A percentile compares a stretch with the other conserved stretches of the same genome.
Conservation (phyloP, 2,888 invertebrate genomes). For the Drosophila suboccidentalis region DNA sequence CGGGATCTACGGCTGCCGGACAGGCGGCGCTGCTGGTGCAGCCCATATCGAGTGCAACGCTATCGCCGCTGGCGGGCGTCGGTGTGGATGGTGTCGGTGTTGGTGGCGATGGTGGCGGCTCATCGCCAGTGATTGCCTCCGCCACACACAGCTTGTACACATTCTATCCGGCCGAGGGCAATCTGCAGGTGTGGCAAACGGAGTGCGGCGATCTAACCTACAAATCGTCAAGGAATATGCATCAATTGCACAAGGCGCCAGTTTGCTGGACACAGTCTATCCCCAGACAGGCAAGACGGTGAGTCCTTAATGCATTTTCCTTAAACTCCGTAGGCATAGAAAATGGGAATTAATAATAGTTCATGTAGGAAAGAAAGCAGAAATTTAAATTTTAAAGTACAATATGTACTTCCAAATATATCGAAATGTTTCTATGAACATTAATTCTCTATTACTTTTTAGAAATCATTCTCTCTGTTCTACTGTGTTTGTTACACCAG, state of each 20-base stretch:
- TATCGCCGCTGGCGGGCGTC: slow-evolving; percentile 74
- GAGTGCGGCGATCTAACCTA: slow-evolving; percentile 85
- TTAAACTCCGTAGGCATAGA: not conserved
- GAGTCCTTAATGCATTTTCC: slow-evolving; percentile 47
- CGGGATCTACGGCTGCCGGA: slow-evolving; percentile 58
- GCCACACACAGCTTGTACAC: slow-evolving; percentile 85
- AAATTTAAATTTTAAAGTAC: too few relatives aligned
- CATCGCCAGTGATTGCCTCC: slow-evolving; percentile 84
- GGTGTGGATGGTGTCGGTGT: slow-evolving; percentile 71
- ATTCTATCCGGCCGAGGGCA: slow-evolving; percentile 85
- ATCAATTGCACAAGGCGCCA: slow-evolving; percentile 84
- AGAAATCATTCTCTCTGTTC: not conserved
- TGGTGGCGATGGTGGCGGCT: slow-evolving; percentile 76
- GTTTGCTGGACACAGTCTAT: slow-evolving; percentile 86
- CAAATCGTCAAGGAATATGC: slow-evolving; percentile 85
- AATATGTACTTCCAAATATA: too few relatives aligned
- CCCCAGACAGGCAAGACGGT: slow-evolving; percentile 86
- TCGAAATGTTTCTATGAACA: too few relatives aligned
- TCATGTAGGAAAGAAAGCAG: too few relatives aligned
- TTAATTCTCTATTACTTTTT: not conserved
- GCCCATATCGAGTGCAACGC: slow-evolving; percentile 83
- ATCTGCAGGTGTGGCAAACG: slow-evolving; percentile 85
- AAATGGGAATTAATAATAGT: not conserved
- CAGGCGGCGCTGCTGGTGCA: slow-evolving; percentile 83
- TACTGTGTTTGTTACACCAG: not conserved